Evolutionary conservation across 2,888 invertebrate species (phyloP), one percentile per base, ranked within the genome.

Genomic region (Notocelia uddmanniana): DNA sequence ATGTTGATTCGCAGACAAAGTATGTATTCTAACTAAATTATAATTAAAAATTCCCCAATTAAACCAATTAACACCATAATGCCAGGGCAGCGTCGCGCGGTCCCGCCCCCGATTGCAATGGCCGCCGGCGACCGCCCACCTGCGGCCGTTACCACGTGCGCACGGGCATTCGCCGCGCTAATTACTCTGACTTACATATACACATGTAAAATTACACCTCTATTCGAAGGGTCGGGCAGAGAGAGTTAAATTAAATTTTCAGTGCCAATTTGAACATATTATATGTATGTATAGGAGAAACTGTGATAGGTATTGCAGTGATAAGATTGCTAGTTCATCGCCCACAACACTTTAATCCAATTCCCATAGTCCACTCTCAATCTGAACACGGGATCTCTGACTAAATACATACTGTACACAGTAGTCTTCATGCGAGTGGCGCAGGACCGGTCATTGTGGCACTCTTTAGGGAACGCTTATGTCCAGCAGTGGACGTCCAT

Each of bases 101-200:
- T 75, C 75, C 70, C 73, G 75, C 78, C 79, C 76, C 76, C 75
- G 74, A 69, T 81, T 87, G 90, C 89, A 91, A 91, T 90, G 88
- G 87, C 83, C 81, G 76, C 76, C 78, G 76, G 80, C 86, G 90
- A 87, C 88, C 90, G 82, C 75, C 80, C 88, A 89, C 85, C 89
- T 86, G 89, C 90, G 92, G 91, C 81, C 91, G 86, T 89, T 91
- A 92, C 92, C 92, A 88, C 88, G 88, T 88, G 90, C 89, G 89
- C 87, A 74, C 73, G 85, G 87, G 86, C 86, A 83, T 64, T 71
- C 58, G 69, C 74, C 72, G 68, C 74, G 75, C 83, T 45, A 45
- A 45, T 45, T 45, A 45, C 45, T 45, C 45, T 5, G 45, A 45
- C 13, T 58, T 15, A 19, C 26, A 26, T 13, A 23, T 13, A 54